Base-by-base conservation (phyloP, 2,888 invertebrate species). In the Emesis castigata region DNA sequence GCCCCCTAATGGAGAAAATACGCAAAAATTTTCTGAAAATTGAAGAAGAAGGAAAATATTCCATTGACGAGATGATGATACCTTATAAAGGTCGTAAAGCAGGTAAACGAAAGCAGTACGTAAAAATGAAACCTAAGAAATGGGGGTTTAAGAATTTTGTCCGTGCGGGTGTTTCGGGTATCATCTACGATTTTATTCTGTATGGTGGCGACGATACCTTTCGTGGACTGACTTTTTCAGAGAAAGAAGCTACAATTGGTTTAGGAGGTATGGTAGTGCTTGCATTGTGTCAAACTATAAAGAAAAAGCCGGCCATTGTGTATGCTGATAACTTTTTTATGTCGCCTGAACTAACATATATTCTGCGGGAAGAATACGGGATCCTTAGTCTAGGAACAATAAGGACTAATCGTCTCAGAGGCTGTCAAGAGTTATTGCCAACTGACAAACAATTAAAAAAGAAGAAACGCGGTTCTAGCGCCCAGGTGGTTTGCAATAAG, bases 41-140 rank as follows among this genome's bases (percentile, higher is more conserved):
- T 83, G 80, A 80, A 79, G 70, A 80, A 75, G 79, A 83, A 64
- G 64, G 48, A 1, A 69, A 68, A 8, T 80, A 64, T 66, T 80
- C 80, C 70, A 80, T 84, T n/a, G 81, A 84, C 53, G 84, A 84
- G 72, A 81, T 85, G 80, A 89, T 89, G 83, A 77, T 88, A 1
- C 77, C 85, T 1, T 88, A 89, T 68, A 89, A 89, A 77, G 87
- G 87, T 0, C 80, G 48, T 7, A 86, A 77, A 77, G 88, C 86
- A 11, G 89, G 87, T 1, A 77, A 56, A 18, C 56, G 85, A 16
- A 77, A 80, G n/a, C 88, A 88, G 61, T 89, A 87, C 72, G 81
- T 88, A 22, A 83, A 81, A 73, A 85, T 83, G 11, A 89, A 89
- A 75, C 87, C 89, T 5, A 78, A 80, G 7, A 87, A 79, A 29